A percentile compares a stretch with the other conserved stretches of the same genome.
Conservation (phyloP, 2,888 invertebrate genomes). For the Amphipyra berbera region DNA sequence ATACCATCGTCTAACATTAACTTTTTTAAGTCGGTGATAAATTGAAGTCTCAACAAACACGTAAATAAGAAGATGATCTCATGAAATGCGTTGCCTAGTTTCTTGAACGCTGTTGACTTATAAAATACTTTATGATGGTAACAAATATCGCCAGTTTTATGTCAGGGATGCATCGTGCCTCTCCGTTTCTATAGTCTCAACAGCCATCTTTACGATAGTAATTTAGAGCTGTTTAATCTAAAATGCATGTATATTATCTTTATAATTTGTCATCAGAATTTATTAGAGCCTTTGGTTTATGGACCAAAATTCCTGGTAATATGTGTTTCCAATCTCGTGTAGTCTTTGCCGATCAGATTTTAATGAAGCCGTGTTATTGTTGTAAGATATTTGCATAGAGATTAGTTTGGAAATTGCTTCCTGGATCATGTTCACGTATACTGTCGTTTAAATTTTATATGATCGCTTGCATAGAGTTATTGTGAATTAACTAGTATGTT, state of each 20-base stretch:
- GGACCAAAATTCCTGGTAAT: slow-evolving; percentile 39
- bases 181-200: slow-evolving; percentile 68
- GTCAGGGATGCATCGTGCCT: slow-evolving; percentile 66
- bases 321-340: slow-evolving; percentile 39
- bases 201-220: slow-evolving; percentile 62
- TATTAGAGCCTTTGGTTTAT: slow-evolving; percentile 56
- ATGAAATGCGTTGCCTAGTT: slow-evolving; percentile 65
- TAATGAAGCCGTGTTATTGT: slow-evolving; percentile 67
- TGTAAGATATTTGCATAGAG: slow-evolving; percentile 80
- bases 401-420: slow-evolving; percentile 81
- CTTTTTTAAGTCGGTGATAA: slow-evolving; percentile 55
- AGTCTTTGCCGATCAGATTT: slow-evolving; percentile 54
- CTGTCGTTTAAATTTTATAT: slow-evolving; percentile 63
- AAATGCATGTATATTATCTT: slow-evolving; percentile 63
- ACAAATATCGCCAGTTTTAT: slow-evolving; percentile 77
- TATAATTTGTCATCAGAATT: slow-evolving; percentile 65
- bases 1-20: slow-evolving; percentile 33
- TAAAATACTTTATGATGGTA: slow-evolving; percentile 76
- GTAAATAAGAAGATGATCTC: slow-evolving; percentile 70
- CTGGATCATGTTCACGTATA: slow-evolving; percentile 63
- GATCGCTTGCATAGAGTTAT: slow-evolving; percentile 28
- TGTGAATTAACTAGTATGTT: slow-evolving; percentile 10
- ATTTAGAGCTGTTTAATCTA: slow-evolving; percentile 67
- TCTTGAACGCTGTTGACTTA: slow-evolving; percentile 64
- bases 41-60: slow-evolving; percentile 58